Evolutionary conservation across 1,140 invertebrate species (phyloP).

Genomic region (Papilio polytes): DNA sequence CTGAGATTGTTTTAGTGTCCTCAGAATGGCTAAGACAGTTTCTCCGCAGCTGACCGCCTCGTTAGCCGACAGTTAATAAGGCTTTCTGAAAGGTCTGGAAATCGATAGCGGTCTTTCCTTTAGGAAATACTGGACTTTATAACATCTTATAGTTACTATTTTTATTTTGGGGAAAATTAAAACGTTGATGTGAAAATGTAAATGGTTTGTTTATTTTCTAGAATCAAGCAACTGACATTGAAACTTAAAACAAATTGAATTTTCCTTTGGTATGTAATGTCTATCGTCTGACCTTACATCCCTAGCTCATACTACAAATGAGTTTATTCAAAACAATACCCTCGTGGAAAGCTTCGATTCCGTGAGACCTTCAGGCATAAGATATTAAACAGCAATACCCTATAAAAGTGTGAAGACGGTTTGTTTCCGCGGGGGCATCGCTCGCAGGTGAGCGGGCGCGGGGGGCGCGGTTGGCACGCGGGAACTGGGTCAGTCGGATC

Average conservation of each 20-base stretch:
- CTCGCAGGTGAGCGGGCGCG: slow-evolving; percentile 22
- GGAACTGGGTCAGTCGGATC: slow-evolving; percentile 32
- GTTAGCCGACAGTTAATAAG: slow-evolving; percentile 7
- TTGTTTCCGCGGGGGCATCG: slow-evolving; percentile 11
- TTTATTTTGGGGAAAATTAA: background rate
- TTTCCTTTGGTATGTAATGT: background rate
- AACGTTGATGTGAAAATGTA: background rate
- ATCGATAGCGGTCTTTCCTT: background rate
- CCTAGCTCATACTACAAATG: background rate
- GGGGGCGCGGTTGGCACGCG: background rate
- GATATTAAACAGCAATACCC: slow-evolving; percentile 31
- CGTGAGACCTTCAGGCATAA: slow-evolving; percentile 5
- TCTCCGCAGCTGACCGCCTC: slow-evolving; percentile 10
- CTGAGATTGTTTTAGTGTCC: slow-evolving; percentile 12
- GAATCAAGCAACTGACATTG: background rate
- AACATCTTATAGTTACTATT: background rate
- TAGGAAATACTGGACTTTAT: background rate
- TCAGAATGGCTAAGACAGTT: slow-evolving; percentile 3
- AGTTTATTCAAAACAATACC: background rate
- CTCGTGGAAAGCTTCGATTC: background rate
- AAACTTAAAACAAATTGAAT: background rate
- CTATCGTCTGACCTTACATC: background rate
- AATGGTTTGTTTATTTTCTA: background rate
- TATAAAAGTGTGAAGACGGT: slow-evolving; percentile 11
- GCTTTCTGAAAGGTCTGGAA: background rate